phyloP scores from a whole-genome alignment of 2,888 invertebrate genomes.

The Mythimna loreyi region DNA sequence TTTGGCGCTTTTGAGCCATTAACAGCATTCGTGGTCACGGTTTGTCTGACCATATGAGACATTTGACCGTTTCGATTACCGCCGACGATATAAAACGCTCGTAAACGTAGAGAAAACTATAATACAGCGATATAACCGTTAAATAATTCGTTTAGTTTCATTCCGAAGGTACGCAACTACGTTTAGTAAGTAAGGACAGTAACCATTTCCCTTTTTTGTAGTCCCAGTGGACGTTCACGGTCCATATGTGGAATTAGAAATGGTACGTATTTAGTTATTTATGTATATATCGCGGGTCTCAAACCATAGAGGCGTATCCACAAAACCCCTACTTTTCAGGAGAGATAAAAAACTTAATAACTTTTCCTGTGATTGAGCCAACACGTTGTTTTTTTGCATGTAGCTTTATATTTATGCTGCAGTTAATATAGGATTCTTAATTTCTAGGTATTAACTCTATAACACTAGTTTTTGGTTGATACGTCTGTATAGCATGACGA shows the following conservation, averaged over 20 bases:
- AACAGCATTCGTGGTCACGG: slow-evolving; percentile 37
- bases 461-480: no score
- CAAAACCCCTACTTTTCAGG: no score
- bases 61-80: slow-evolving; percentile 35
- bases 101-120: slow-evolving; percentile 16
- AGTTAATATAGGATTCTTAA: no score
- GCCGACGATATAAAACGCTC: slow-evolving; percentile 9
- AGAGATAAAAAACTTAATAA: no score
- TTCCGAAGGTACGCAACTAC: slow-evolving; percentile 1
- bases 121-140: slow-evolving; percentile 23
- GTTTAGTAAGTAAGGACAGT: slow-evolving; percentile 10
- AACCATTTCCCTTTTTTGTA: slow-evolving; percentile 15
- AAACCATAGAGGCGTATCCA: no score
- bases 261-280: neutral
- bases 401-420: no score
- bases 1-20: slow-evolving; percentile 53
- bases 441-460: no score
- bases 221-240: slow-evolving; percentile 16
- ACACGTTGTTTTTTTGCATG: no score
- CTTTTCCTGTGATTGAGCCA: no score
- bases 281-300: no score
- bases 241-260: slow-evolving; percentile 21
- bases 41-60: slow-evolving; percentile 42
- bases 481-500: no score
- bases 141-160: slow-evolving; percentile 28